Evolutionary conservation across 1,140 invertebrate species (phyloP).

Genomic region (Harpegnathos saltator): DNA sequence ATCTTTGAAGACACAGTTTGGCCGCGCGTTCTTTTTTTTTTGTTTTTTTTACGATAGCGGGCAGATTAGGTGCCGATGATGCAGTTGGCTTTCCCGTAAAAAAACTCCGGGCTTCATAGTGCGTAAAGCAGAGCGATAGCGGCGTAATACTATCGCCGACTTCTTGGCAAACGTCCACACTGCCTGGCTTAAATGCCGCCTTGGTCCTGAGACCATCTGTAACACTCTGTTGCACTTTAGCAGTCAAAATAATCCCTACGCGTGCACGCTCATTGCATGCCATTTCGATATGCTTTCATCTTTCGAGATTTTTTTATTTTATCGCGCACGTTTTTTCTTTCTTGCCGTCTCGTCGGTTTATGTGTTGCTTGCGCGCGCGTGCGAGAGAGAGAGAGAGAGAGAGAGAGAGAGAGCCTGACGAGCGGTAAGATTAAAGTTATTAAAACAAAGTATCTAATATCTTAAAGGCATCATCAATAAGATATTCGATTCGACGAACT

Average conservation of each 20-base stretch:
- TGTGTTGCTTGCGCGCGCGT: neutral
- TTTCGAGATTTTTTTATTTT: neutral
- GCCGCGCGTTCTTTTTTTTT: neutral
- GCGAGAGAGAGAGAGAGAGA: neutral
- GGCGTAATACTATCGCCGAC: constrained; percentile 7
- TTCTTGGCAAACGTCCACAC: constrained; percentile 45
- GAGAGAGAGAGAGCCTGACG: neutral
- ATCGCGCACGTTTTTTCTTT: neutral
- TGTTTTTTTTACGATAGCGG: neutral
- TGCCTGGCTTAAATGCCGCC: constrained; percentile 31
- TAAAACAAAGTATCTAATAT: neutral
- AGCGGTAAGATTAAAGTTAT: neutral
- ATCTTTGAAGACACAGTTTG: neutral
- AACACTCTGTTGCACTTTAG: constrained; percentile 48
- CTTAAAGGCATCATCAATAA: constrained; percentile 5
- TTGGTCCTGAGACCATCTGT: constrained; percentile 22
- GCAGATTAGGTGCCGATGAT: neutral
- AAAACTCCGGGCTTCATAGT: neutral
- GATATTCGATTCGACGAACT: constrained; percentile 1
- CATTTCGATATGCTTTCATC: neutral
- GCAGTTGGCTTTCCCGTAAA: neutral
- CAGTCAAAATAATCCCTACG: constrained; percentile 4
- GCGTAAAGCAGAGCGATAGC: constrained; percentile 34
- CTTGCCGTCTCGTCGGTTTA: too few species aligned
- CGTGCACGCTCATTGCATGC: too few species aligned